A percentile compares a stretch with the other conserved stretches of the same genome.
Evolutionary conservation across 2,113 vertebrate species (phyloP).

Genomic region (Anolis carolinensis): DNA sequence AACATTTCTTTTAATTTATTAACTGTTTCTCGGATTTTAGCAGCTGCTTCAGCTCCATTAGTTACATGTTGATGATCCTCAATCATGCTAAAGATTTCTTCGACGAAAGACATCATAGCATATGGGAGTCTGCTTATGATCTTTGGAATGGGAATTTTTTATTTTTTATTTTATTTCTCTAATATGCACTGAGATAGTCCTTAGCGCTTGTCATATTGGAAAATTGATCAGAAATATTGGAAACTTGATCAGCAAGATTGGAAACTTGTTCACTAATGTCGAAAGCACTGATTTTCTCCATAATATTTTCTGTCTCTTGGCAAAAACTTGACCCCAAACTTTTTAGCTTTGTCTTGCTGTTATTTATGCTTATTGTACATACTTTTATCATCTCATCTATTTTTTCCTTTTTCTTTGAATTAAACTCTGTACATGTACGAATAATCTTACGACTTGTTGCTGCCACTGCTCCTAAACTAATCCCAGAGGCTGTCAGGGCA

Average conservation of each 20-base stretch:
- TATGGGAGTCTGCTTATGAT: neutral
- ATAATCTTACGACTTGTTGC: neutral
- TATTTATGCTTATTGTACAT: neutral
- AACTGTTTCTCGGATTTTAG: conserved; percentile 10
- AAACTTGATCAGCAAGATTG: no score
- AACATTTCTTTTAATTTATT: neutral
- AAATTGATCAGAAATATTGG: neutral
- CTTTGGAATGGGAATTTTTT: neutral
- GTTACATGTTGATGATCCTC: neutral
- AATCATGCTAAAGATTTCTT: neutral
- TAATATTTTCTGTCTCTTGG: neutral
- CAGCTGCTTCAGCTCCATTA: rapidly evolving
- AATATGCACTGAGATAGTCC: rapidly evolving
- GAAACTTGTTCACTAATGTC: no score
- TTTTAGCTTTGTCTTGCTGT: rapidly evolving
- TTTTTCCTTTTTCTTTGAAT: neutral
- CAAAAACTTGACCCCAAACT: conserved; percentile 4
- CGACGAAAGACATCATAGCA: neutral
- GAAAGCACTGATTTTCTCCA: rapidly evolving
- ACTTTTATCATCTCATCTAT: neutral
- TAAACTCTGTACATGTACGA: rapidly evolving
- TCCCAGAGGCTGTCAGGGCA: neutral
- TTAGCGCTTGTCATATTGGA: neutral
- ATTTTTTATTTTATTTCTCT: rapidly evolving
- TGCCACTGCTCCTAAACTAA: neutral